Percentiles rank a stretch among this genome's conserved stretches.
These are phyloP conservation scores for Tarsius wallacei DNA, from an alignment of 2,797 vertebrate species.

Conservation along the genomic window DNA sequence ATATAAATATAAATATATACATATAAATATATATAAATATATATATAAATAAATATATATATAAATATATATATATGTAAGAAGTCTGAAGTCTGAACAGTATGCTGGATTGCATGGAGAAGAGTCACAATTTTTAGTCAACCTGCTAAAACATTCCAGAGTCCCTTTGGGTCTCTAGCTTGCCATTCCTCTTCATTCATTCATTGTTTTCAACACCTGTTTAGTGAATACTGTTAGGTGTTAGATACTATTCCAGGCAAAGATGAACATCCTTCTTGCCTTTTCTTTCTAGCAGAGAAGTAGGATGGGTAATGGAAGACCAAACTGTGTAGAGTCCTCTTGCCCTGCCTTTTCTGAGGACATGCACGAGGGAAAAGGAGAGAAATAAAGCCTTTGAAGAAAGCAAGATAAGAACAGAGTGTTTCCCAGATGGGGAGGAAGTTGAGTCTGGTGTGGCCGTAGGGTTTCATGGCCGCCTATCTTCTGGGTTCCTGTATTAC, in stretches of 20 bases:
- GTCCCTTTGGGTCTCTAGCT: no score
- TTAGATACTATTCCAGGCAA: background rate
- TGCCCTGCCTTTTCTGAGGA: background rate
- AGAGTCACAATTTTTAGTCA: no score
- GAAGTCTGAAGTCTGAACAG: no score
- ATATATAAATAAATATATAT: no score
- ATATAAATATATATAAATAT: no score
- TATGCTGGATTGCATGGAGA: no score
- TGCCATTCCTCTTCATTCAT: background rate
- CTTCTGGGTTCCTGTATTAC: background rate
- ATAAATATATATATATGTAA: background rate
- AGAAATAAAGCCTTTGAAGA: no score
- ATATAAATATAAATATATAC: no score
- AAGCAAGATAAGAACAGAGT: no score
- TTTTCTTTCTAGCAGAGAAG: background rate
- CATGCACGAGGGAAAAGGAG: accelerated
- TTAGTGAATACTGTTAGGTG: background rate
- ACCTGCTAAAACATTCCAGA: background rate
- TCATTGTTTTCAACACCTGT: background rate
- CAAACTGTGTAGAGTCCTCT: accelerated
- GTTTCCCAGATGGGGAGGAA: no score
- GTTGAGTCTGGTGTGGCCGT: no score
- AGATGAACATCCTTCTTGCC: background rate
- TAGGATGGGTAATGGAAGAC: accelerated
- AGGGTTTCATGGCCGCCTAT: accelerated